Conservation (phyloP, 2,888 invertebrate genomes). For the Embidobia sp. region DNA sequence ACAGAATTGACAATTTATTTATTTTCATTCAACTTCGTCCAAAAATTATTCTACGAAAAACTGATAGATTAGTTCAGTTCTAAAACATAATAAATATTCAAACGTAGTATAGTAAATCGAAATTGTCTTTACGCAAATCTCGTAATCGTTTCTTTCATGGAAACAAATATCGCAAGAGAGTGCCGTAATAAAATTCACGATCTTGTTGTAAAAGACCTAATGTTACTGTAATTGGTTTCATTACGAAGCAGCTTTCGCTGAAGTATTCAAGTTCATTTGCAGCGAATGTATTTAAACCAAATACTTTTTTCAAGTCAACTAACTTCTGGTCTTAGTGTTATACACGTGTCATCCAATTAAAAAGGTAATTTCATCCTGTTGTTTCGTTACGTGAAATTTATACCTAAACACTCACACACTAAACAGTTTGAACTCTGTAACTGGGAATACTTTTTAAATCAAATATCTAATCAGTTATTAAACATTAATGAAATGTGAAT, state of each 20-base stretch:
- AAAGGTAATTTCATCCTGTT: constrained; percentile 24
- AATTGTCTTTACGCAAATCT: neutral
- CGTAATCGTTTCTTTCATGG: neutral
- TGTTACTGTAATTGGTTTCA: neutral
- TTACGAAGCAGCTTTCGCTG: constrained; percentile 1
- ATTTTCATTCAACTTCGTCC: too few species aligned
- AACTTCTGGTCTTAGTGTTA: neutral
- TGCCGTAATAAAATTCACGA: neutral
- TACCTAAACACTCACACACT: too few species aligned
- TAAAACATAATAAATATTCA: too few species aligned
- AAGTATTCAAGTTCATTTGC: constrained; percentile 3
- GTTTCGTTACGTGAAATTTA: too few species aligned
- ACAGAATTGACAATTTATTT: too few species aligned
- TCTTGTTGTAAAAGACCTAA: constrained; percentile 2
- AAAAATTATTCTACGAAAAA: too few species aligned
- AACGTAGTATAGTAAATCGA: neutral
- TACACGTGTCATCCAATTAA: neutral
- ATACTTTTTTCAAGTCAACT: neutral
- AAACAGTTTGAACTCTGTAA: too few species aligned
- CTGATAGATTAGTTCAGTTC: too few species aligned
- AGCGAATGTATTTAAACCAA: neutral
- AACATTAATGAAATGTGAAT: too few species aligned
- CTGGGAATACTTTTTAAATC: too few species aligned
- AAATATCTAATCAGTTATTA: too few species aligned
- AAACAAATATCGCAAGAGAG: neutral